These are phyloP conservation scores for Amblyornis subalaris DNA, from an alignment of 2,113 vertebrate genomes.

Conservation along the genomic window DNA sequence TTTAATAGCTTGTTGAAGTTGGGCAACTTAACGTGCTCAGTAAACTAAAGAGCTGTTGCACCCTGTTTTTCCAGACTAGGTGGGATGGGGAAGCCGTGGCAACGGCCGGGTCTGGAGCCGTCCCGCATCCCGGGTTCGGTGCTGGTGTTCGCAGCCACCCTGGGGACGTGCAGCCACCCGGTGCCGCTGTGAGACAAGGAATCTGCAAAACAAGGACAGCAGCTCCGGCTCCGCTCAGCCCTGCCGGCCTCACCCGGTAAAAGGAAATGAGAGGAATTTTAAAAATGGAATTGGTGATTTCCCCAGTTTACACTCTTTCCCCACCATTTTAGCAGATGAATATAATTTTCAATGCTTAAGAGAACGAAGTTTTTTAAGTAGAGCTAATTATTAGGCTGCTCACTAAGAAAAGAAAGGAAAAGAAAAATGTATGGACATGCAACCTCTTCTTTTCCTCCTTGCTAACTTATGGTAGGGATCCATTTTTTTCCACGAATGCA, in stretches of 20 bases:
- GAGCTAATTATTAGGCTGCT: not conserved
- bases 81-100: not conserved
- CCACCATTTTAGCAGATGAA: not conserved
- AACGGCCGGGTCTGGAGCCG: accelerated
- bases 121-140: accelerated
- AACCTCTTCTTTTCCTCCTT: not conserved
- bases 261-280: not conserved
- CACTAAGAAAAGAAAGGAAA: no score
- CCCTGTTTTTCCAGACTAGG: not conserved
- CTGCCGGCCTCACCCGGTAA: no score
- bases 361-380: accelerated
- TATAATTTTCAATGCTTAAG: not conserved
- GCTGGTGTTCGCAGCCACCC: not conserved
- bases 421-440: not conserved
- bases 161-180: not conserved
- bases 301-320: no score
- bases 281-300: not conserved
- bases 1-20: not conserved
- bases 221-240: no score
- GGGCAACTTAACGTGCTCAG: no score
- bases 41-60: accelerated
- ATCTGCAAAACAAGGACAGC: not conserved
- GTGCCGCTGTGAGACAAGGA: constrained; percentile 41
- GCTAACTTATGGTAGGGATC: not conserved
- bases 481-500: not conserved